phyloP scores from a whole-genome alignment of 1,140 invertebrate genomes.

The Zaprionus gabonicus region DNA sequence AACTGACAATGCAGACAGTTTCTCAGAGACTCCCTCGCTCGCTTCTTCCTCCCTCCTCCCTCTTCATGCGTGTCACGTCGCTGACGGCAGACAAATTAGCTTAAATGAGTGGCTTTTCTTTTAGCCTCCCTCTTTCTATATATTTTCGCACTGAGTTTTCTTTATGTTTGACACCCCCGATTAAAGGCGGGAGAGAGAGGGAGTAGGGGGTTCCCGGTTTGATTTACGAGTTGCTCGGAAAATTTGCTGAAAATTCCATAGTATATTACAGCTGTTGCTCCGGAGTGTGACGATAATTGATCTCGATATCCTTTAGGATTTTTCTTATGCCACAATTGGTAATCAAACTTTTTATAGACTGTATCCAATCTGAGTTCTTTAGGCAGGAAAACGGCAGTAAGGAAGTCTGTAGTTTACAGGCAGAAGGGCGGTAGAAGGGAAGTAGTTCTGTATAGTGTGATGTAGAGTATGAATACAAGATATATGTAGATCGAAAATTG shows the following conservation, averaged over 20 bases:
- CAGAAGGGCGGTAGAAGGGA: neutral
- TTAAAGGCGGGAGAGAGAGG: neutral
- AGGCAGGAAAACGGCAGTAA: neutral
- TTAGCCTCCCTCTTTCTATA: neutral
- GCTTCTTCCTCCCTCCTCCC: constrained; percentile 7
- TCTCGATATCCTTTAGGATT: neutral
- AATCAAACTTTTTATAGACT: constrained; percentile 38
- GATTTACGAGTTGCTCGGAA: constrained; percentile 29
- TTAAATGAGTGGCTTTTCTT: constrained; percentile 49
- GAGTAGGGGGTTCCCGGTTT: constrained; percentile 5
- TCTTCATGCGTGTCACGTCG: neutral
- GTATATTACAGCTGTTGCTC: constrained; percentile 37
- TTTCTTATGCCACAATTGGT: neutral
- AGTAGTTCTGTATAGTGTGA: too few relatives aligned
- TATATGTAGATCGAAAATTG: too few relatives aligned
- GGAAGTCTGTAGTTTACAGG: neutral
- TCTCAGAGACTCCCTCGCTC: constrained; percentile 3
- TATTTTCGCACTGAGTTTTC: neutral
- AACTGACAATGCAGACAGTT: constrained; percentile 39
- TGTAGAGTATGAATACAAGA: too few relatives aligned
- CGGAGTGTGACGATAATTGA: constrained; percentile 27
- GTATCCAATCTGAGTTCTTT: constrained; percentile 15
- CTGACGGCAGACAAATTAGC: constrained; percentile 59
- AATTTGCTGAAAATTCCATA: neutral
- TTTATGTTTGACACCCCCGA: constrained; percentile 12